A percentile compares a stretch with the other conserved stretches of the same genome.
Evolutionary conservation across 37 sponge, comb jelly and placozoan species (phyloP).

Genomic region (Halisarca cf. caerulea): DNA sequence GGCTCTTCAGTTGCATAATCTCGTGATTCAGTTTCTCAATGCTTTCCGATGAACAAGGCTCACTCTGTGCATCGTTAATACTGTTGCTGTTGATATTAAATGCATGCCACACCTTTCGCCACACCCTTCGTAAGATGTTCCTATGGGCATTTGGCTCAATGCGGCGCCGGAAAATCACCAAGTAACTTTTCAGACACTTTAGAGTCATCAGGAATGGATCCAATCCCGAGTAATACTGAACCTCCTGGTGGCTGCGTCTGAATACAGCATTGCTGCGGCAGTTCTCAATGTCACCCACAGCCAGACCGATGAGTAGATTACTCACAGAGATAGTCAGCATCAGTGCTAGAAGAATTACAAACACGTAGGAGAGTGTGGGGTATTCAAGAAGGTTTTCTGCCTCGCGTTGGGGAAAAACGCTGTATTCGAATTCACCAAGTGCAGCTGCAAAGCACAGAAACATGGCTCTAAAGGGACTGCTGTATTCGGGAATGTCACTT

Average conservation of each 20-base stretch:
- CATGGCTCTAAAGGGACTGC: slow-evolving; percentile 50
- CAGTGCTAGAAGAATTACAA: slow-evolving; percentile 60
- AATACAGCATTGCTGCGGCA: slow-evolving; percentile 69
- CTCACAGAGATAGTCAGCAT: slow-evolving; percentile 72
- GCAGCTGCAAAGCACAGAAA: slow-evolving; percentile 60
- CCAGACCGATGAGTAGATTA: slow-evolving; percentile 91
- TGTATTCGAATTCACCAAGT: slow-evolving; percentile 72
- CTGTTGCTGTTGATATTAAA: neutral
- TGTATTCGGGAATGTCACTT: slow-evolving; percentile 44
- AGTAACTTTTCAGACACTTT: neutral
- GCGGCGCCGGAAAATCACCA: neutral
- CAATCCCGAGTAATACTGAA: slow-evolving; percentile 34
- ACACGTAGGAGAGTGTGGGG: slow-evolving; percentile 48
- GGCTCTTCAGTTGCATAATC: neutral
- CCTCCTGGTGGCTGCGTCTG: slow-evolving; percentile 32
- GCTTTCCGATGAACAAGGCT: neutral
- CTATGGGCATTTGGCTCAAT: slow-evolving; percentile 4
- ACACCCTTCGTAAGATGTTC: neutral
- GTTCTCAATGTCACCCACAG: slow-evolving; percentile 86
- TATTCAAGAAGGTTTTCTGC: slow-evolving; percentile 33
- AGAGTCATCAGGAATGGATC: slow-evolving; percentile 17
- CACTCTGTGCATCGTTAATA: neutral
- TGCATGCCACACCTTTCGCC: neutral
- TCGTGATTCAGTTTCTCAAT: neutral
- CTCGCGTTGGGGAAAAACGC: slow-evolving; percentile 19